Base-by-base conservation (phyloP, 2,113 vertebrate genomes). In the Thamnaconus septentrionalis region DNA sequence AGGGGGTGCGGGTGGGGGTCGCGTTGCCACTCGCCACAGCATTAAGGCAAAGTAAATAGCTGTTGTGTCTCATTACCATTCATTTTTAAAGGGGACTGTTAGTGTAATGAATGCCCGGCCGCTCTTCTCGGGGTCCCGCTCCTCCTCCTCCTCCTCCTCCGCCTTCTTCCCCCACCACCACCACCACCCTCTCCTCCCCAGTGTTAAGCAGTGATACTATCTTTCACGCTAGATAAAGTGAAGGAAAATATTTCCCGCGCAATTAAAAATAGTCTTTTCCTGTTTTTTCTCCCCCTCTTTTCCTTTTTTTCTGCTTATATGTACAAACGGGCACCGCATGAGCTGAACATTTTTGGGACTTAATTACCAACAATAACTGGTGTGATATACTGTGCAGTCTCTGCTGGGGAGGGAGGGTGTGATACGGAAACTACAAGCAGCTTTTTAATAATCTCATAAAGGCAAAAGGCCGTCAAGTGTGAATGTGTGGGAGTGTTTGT, bases 361-460 rank as follows among this genome's bases (percentile, higher is more conserved):
- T 89, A 89, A 90, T 90, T 90, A 89, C 86, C 86, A 74, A 81
- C 84, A 83, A 86, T 88, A 87, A 83, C 79, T 31, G 71, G 71
- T 77, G 69, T 83, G 83, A 88, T 90, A 87, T 87, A 90, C 83
- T 72, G 75, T 66, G 53, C 64, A 57, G 71, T 61, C 56, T 66
- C 53, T 83, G 72, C 62, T 72, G 79, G 77, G 76, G 81, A 60
- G 69, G 60, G 71, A 86, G 81, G 84, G 84, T 76, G 56, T 78
- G 77, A 81, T 84, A 87, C 79, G 76, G 85, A 52, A 87, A 31
- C 18, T 31, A 89, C 80, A 81, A 83, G 86, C 81, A 44, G 73
- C 81, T 87, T 87, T 31, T 88, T 87, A 88, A 89, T 89, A 87
- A 88, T 84, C 69, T 75, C 76, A 63, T 83, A 83, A 86, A 88